Base-by-base conservation (phyloP, 1,140 invertebrate species). In the Penaeus chinensis region DNA sequence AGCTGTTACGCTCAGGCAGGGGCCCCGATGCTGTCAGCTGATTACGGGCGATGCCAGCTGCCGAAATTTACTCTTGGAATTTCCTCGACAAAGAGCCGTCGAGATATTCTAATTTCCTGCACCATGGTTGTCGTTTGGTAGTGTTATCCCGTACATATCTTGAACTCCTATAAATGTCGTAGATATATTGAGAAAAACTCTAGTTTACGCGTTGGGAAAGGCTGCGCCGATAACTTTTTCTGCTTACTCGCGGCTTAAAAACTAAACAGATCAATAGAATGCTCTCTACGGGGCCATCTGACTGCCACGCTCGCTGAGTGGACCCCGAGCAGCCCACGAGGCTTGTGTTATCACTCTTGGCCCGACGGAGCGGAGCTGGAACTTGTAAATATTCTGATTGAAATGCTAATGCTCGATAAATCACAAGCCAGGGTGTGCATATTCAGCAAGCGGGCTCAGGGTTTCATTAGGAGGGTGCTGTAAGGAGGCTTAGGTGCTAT, bases 211-310 rank as follows among this genome's bases (percentile, higher is more conserved):
- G 54, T 54, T 16, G 54, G 66, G 71, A 82, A 66, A 82, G 69
- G 77, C 65, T 62, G 37, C 78, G 63, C 22, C 62, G 79, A 84
- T 47, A 78, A 54, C 81, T 88, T 88, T 88, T 88, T 88, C 81
- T 88, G 81, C 71, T 79, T 84, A 84, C 87, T 84, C 81, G 63
- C 69, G 81, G 82, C 87, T 88, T 84, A 88, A 88, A 88, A 88
- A 88, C 87, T 88, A 84, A 88, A 88, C 87, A 88, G 87, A 88
- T 88, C 87, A 88, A 88, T 88, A 88, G 87, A 88, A 88, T 69
- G 87, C 87, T 88, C 87, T 69, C 61, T 88, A 78, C 81, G 82
- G 87, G 87, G 87, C 87, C 87, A 71, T 77, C 37, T 84, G 24
- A 42, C 74, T 79, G 82, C 27, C 62, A 88, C 74, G 87, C 87